Percentiles rank a stretch among this genome's conserved stretches.
phyloP scores from a whole-genome alignment of 2,797 vertebrate genomes.

The Triplophysa yarkandensis region DNA sequence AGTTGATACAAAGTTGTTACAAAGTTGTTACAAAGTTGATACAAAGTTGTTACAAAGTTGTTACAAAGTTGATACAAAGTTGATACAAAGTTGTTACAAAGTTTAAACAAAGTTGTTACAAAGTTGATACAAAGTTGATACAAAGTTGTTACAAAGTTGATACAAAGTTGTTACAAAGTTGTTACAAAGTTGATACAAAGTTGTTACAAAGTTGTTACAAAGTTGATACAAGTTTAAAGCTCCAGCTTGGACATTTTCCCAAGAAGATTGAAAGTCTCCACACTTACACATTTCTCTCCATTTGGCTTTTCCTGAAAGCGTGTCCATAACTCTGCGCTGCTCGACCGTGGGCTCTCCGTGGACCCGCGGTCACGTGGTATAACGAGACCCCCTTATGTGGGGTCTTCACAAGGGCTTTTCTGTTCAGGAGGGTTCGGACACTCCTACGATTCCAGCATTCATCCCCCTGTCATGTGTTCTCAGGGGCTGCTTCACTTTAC shows the following conservation, averaged over 20 bases:
- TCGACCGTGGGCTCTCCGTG: slow-evolving; percentile 37
- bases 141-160: no score
- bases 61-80: no score
- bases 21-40: no score
- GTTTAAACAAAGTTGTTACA: no score
- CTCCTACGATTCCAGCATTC: slow-evolving; percentile 14
- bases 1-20: no score
- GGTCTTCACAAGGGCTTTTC: slow-evolving; percentile 52
- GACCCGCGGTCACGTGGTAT: slow-evolving; percentile 51
- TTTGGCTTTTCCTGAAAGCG: slow-evolving; percentile 21
- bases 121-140: no score
- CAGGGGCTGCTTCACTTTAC: no score
- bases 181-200: neutral
- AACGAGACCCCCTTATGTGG: slow-evolving; percentile 40
- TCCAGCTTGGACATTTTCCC: slow-evolving; percentile 1
- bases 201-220: no score
- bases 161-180: no score
- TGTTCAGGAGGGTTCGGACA: slow-evolving; percentile 50
- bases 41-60: no score
- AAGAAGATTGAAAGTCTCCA: no score
- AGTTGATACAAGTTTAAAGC: neutral
- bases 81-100: no score
- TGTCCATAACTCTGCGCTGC: slow-evolving; percentile 24
- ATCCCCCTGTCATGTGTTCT: neutral
- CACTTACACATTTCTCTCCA: neutral